Evolutionary conservation across 2,113 vertebrate species (phyloP).

Genomic region (Plestiodon gilberti): DNA sequence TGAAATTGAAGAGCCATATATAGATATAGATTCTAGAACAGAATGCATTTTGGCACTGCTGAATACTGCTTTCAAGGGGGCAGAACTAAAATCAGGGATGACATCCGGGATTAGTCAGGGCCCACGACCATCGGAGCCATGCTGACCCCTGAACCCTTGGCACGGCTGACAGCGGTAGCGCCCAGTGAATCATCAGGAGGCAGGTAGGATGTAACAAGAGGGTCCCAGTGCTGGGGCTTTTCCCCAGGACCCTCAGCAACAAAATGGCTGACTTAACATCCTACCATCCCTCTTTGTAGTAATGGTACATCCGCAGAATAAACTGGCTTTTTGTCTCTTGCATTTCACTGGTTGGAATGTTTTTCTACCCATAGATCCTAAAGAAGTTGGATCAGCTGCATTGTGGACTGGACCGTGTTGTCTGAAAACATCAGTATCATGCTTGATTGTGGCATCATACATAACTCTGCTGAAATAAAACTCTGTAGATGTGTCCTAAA

Average conservation of each 20-base stretch:
- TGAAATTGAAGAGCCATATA: no score
- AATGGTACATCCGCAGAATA: neutral
- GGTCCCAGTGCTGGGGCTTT: no score
- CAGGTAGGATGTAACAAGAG: no score
- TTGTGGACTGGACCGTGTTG: constrained; percentile 7
- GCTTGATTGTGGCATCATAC: constrained; percentile 36
- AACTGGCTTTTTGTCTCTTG: neutral
- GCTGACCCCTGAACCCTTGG: no score
- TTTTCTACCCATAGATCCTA: no score
- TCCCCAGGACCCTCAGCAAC: no score
- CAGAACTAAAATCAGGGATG: no score
- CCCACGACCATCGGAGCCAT: no score
- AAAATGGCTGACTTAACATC: no score
- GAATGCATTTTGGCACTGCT: neutral
- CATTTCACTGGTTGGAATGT: neutral
- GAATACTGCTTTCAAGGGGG: neutral
- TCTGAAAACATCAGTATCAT: constrained; percentile 24
- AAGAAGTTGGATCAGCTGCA: neutral
- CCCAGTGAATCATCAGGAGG: no score
- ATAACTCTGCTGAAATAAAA: constrained; percentile 52
- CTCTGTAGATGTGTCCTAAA: constrained; percentile 27
- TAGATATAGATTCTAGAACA: neutral
- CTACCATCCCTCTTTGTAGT: neutral
- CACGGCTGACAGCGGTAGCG: no score
- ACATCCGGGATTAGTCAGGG: no score